Percentiles rank a stretch among this genome's conserved stretches.
Conservation (phyloP, 2,113 vertebrate species). For the Toxotes chatareus region DNA sequence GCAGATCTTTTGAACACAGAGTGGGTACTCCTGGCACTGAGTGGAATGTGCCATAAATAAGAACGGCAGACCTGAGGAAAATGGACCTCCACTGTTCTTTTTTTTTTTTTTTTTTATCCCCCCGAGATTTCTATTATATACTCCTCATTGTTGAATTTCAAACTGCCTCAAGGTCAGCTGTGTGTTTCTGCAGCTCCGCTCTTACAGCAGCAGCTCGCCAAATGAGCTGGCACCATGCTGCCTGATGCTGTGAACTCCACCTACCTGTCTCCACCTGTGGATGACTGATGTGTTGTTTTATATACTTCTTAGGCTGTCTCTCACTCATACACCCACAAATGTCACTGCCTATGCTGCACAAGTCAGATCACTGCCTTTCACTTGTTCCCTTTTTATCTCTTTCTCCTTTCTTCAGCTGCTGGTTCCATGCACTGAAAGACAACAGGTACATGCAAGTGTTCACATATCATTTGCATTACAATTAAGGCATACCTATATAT, state of each 20-base stretch:
- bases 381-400: constrained; percentile 49
- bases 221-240: constrained; percentile 57
- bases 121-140: constrained; percentile 27
- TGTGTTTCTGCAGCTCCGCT: constrained; percentile 22
- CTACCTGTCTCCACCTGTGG: constrained; percentile 65
- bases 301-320: constrained; percentile 64
- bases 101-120: background rate
- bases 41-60: constrained; percentile 36
- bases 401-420: constrained; percentile 23
- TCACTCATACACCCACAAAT: constrained; percentile 67
- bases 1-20: background rate
- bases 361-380: constrained; percentile 66
- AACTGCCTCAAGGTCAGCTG: constrained; percentile 57
- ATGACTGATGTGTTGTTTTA: constrained; percentile 71
- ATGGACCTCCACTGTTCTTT: constrained; percentile 33
- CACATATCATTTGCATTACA: constrained; percentile 54
- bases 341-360: constrained; percentile 51
- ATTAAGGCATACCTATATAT: constrained; percentile 38
- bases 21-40: background rate
- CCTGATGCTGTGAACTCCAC: constrained; percentile 59
- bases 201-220: constrained; percentile 40
- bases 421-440: constrained; percentile 9
- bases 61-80: constrained; percentile 18
- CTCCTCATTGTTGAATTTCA: constrained; percentile 44
- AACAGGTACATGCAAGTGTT: constrained; percentile 9